Evolutionary conservation across 2,888 invertebrate species (phyloP).

Genomic region (Camptogramma bilineatum): DNA sequence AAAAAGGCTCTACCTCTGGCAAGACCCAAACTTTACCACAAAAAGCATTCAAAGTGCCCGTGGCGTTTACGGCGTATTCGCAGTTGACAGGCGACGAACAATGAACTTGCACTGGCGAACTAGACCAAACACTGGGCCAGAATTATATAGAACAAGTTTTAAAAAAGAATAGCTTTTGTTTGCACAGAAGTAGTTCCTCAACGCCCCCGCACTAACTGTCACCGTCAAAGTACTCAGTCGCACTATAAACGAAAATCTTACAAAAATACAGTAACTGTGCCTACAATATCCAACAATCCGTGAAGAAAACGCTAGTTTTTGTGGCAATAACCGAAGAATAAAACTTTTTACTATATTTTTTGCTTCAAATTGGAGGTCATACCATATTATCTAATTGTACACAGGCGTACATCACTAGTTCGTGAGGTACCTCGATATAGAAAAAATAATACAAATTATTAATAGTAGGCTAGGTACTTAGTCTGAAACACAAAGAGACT

Average conservation of each 20-base stretch:
- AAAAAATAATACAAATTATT: not conserved
- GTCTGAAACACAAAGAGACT: too few species aligned
- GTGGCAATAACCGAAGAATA: constrained; percentile 38
- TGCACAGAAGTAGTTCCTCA: constrained; percentile 51
- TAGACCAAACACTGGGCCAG: constrained; percentile 81
- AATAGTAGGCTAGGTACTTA: too few species aligned
- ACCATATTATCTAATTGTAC: constrained; percentile 8
- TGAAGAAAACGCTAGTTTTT: constrained; percentile 48
- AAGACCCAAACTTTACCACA: constrained; percentile 67
- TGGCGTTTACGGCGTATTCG: constrained; percentile 71
- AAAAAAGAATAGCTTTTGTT: constrained; percentile 59
- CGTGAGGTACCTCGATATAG: not conserved
- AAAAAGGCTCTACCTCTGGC: constrained; percentile 68
- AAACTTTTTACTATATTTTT: constrained; percentile 39
- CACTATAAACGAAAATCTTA: constrained; percentile 43
- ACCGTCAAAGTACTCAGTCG: constrained; percentile 39
- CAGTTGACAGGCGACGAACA: constrained; percentile 66
- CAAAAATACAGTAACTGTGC: constrained; percentile 50
- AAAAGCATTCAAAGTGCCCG: constrained; percentile 65
- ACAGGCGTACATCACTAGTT: constrained; percentile 16
- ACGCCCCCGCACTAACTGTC: constrained; percentile 58
- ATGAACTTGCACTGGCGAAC: constrained; percentile 83
- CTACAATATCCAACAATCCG: constrained; percentile 48
- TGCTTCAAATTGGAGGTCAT: constrained; percentile 36
- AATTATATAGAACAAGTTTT: constrained; percentile 70